phyloP scores from a whole-genome alignment of 2,113 vertebrate species.

The Mungos mungo region DNA sequence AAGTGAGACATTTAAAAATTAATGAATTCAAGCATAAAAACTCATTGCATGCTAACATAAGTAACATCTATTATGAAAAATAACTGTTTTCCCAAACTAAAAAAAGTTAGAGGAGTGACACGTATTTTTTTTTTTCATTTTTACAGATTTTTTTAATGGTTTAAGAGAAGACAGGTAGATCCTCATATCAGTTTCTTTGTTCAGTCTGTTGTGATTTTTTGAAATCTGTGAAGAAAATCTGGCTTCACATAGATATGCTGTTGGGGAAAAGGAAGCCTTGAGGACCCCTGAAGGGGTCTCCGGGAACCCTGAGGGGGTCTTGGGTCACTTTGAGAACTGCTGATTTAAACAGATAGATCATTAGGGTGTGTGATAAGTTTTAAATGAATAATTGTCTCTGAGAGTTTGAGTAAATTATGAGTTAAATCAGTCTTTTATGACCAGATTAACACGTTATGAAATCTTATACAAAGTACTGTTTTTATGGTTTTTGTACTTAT shows the following conservation, averaged over 20 bases:
- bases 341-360: conserved; percentile 11
- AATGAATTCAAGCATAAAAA: conserved; percentile 11
- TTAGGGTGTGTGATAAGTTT: not conserved
- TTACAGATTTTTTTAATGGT: not conserved
- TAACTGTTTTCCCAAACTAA: not conserved
- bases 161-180: not conserved
- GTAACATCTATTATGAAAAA: not conserved
- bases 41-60: not conserved
- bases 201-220: not conserved
- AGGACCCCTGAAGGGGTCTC: not conserved
- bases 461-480: not conserved
- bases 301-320: not conserved
- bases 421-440: not conserved
- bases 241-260: not conserved
- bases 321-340: not conserved
- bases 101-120: not conserved
- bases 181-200: not conserved
- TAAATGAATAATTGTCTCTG: not conserved
- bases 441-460: not conserved
- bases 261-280: not conserved
- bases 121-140: not conserved
- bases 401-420: not conserved
- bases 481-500: not conserved
- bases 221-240: not conserved
- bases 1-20: not conserved